Conservation (phyloP, 2,113 vertebrate genomes). For the Festucalex cinctus region DNA sequence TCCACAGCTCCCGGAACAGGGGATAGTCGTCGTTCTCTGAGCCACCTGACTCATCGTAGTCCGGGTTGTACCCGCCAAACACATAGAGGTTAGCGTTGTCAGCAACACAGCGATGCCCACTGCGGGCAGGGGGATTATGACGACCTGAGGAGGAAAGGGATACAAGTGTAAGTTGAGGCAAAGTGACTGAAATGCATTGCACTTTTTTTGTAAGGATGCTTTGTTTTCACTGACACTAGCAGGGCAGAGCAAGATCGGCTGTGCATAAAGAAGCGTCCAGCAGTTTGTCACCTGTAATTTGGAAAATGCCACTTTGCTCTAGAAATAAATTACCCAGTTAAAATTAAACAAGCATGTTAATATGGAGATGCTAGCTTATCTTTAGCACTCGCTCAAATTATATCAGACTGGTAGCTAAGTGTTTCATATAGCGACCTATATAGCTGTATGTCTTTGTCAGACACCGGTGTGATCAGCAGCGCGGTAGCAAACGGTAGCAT, state of each 20-base stretch:
- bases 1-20: slow-evolving; percentile 95
- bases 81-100: slow-evolving; percentile 92
- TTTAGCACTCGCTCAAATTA: neutral
- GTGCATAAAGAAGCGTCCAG: neutral
- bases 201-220: neutral
- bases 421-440: neutral
- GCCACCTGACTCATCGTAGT: slow-evolving; percentile 92
- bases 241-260: neutral
- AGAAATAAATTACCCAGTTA: neutral
- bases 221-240: neutral
- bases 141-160: slow-evolving; percentile 69
- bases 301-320: neutral
- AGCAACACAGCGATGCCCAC: slow-evolving; percentile 95
- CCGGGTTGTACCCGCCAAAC: slow-evolving; percentile 96
- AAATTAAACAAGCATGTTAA: neutral
- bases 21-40: slow-evolving; percentile 94
- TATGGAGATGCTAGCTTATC: neutral
- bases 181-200: neutral
- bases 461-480: neutral
- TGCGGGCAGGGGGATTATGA: slow-evolving; percentile 84
- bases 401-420: neutral
- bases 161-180: neutral
- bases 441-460: neutral
- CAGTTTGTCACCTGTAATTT: neutral
- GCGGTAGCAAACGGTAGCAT: slow-evolving; percentile 23